Evolutionary conservation across 2,113 vertebrate species (phyloP).

Genomic region (Pelvicachromis taeniatus): DNA sequence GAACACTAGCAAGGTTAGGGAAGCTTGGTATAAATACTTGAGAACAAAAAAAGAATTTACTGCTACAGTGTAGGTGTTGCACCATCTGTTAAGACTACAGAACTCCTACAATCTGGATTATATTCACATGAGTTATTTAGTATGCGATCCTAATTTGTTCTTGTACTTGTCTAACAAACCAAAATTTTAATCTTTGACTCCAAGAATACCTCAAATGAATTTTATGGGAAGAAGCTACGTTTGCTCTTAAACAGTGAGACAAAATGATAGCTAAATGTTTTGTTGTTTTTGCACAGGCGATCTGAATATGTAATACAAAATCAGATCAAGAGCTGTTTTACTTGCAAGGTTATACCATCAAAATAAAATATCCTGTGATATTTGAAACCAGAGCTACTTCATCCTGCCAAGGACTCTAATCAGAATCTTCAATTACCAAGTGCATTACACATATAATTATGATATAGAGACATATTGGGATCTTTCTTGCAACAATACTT

Average conservation of each 20-base stretch:
- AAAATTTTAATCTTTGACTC: background rate
- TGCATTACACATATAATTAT: background rate
- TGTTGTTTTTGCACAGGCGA: background rate
- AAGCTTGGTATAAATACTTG: constrained; percentile 63
- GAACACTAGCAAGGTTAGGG: constrained; percentile 31
- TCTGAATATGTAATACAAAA: background rate
- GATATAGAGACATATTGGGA: background rate
- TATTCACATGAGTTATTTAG: constrained; percentile 11
- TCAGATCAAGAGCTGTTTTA: background rate
- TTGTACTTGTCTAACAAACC: background rate
- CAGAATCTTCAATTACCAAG: background rate
- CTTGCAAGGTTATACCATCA: background rate
- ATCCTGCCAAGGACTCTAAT: constrained; percentile 15
- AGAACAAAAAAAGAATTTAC: constrained; percentile 68
- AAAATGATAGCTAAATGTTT: background rate
- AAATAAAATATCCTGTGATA: background rate
- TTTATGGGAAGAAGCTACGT: background rate
- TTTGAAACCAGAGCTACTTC: background rate
- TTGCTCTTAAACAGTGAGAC: background rate
- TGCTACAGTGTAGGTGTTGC: constrained; percentile 68
- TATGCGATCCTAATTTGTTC: background rate
- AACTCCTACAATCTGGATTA: constrained; percentile 24
- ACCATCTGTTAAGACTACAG: constrained; percentile 64
- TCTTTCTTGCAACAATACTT: background rate
- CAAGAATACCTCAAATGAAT: background rate